Evolutionary conservation across 1,140 invertebrate species (phyloP).

Genomic region (Lordiphosa collinella): DNA sequence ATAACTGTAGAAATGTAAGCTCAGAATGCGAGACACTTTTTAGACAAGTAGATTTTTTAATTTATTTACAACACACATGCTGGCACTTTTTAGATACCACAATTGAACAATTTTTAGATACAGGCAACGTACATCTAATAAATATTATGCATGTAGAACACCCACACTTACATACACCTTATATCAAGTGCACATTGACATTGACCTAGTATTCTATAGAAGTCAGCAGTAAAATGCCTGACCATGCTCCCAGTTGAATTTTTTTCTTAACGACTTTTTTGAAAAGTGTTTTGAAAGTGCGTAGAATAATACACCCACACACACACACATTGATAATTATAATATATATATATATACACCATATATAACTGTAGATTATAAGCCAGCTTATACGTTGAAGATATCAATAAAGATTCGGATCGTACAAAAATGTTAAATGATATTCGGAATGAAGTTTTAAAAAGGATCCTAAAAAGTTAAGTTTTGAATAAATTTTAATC

Average conservation of each 20-base stretch:
- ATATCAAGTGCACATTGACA: conserved; percentile 17
- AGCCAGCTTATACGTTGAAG: conserved; percentile 64
- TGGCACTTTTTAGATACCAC: conserved; percentile 49
- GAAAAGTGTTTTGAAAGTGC: conserved; percentile 51
- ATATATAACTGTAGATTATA: conserved; percentile 55
- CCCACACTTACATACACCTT: conserved; percentile 12
- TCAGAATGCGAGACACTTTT: conserved; percentile 52
- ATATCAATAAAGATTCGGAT: conserved; percentile 74
- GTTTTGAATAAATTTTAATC: no score
- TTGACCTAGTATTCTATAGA: conserved; percentile 29
- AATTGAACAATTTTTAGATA: conserved; percentile 30
- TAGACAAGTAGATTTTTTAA: conserved; percentile 54
- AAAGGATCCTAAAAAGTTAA: no score
- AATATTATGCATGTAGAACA: conserved; percentile 20
- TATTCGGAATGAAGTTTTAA: no score
- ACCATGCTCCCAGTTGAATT: conserved; percentile 49
- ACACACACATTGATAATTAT: conserved; percentile 28
- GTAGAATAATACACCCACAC: conserved; percentile 36
- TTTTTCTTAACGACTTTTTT: conserved; percentile 49
- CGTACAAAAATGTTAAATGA: conserved; percentile 45
- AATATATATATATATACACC: conserved; percentile 44
- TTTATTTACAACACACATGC: conserved; percentile 56
- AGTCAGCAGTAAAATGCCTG: conserved; percentile 15
- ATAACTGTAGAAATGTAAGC: conserved; percentile 66
- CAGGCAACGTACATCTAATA: conserved; percentile 23